These are phyloP conservation scores for Lanistes nyassanus DNA, from an alignment of 1,140 invertebrate genomes.

Conservation along the genomic window DNA sequence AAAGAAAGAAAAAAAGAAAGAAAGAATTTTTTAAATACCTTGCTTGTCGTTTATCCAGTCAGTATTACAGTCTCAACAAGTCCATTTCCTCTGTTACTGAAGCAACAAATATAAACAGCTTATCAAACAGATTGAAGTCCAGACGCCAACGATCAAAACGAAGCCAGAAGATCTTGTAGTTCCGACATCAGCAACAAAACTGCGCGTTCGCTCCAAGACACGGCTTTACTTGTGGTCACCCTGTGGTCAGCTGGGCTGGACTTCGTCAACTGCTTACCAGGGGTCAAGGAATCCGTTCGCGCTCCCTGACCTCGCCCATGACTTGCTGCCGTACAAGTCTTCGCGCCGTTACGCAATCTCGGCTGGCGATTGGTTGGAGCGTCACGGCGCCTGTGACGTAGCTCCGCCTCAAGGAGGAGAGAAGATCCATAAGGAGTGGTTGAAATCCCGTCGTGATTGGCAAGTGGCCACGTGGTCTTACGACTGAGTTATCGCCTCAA, in stretches of 20 bases:
- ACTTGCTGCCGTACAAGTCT: background rate
- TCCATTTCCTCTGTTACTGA: background rate
- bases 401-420: conserved; percentile 22
- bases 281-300: conserved; percentile 17
- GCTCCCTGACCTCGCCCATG: conserved; percentile 2
- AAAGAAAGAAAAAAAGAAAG: background rate
- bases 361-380: conserved; percentile 24
- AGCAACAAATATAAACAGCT: background rate
- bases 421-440: conserved; percentile 19
- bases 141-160: background rate
- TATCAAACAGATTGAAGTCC: background rate
- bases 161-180: too few species aligned
- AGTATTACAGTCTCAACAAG: background rate
- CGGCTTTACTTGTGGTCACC: background rate
- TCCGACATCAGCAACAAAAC: too few species aligned
- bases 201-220: too few species aligned
- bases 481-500: conserved; percentile 18
- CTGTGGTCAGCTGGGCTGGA: conserved; percentile 2
- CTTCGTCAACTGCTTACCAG: conserved; percentile 15
- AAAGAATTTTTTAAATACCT: background rate
- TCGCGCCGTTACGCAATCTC: conserved; percentile 18
- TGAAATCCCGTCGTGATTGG: conserved; percentile 24
- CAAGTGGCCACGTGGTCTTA: conserved; percentile 11
- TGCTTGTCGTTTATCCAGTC: background rate
- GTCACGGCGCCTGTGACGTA: conserved; percentile 27